Conservation (phyloP, 1,140 invertebrate species). For the Drosophila neocordata region DNA sequence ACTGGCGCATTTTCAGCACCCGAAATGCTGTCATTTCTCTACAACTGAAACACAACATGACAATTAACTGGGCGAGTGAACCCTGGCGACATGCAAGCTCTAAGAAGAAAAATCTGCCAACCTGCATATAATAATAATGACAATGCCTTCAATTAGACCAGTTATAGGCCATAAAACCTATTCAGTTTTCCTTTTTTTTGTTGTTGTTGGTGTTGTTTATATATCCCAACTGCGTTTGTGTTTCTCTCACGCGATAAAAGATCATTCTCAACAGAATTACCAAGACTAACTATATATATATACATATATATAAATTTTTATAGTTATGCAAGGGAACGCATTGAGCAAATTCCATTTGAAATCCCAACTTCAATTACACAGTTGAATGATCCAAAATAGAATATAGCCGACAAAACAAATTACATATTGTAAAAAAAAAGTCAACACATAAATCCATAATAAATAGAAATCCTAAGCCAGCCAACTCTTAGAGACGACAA, state of each 20-base stretch:
- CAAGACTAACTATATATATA: constrained; percentile 17
- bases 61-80: constrained; percentile 77
- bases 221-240: constrained; percentile 7
- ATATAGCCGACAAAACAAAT: constrained; percentile 52
- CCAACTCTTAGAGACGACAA: not conserved
- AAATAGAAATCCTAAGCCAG: constrained; percentile 50
- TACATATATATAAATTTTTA: not conserved
- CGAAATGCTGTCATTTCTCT: constrained; percentile 56
- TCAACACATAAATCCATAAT: constrained; percentile 61
- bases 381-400: constrained; percentile 58
- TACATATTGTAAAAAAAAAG: not conserved
- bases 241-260: constrained; percentile 61
- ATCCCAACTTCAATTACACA: constrained; percentile 68
- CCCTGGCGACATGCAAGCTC: constrained; percentile 68
- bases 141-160: constrained; percentile 74
- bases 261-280: constrained; percentile 41
- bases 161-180: constrained; percentile 74
- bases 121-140: constrained; percentile 46
- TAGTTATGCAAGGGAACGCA: constrained; percentile 10
- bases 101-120: constrained; percentile 44
- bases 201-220: not conserved
- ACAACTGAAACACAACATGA: constrained; percentile 45
- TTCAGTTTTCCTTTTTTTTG: not conserved
- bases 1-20: constrained; percentile 55
- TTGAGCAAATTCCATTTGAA: constrained; percentile 7